Evolutionary conservation across 2,797 vertebrate genomes (phyloP), one percentile per base, ranked within the genome.

Genomic region (Fundulus diaphanus): DNA sequence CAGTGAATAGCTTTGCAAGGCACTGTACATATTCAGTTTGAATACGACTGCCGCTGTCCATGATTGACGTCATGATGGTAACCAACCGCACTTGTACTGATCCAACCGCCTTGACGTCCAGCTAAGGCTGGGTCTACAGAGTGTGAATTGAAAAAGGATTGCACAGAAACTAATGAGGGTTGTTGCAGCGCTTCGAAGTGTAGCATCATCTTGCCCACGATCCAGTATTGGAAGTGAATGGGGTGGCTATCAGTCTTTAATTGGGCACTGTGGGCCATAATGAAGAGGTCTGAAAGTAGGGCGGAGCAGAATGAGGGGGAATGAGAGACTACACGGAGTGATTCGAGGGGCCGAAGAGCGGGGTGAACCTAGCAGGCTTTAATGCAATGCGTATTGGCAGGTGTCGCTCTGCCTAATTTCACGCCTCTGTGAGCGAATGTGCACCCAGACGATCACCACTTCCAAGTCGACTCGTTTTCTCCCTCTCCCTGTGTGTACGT

Each of bases 361-460:
- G 77, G 33, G 72, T 77, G 84, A 88, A 77, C 82, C 82, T 81
- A 56, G 80, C 33, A 72, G 8, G 8, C 85, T 89, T 89, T 91
- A 88, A 87, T 89, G 91, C 90, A 82, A 74, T 91, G 88, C 75
- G 71, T 90, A 93, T 92, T 93, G 93, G 92, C 93, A 94, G 93
- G 89, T 94, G 92, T 92, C 88, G 85, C 86, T 93, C 90, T 76
- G 90, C 90, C 87, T 93, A 93, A 93, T 94, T 94, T 94, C 93
- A 94, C 88, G 90, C 91, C 88, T 93, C 91, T 75, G 82, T 93
- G 92, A 91, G 82, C 89, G 87, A 90, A 90, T 88, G 90, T 92
- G 85, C 88, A 83, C 81, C 87, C 90, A 88, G 88, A 90, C 37
- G 74, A 89, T 88, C 57, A 59, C 80, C 85, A 80, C 85, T 83